Base-by-base conservation (phyloP, 2,888 invertebrate species). In the Lochmaea crataegi region DNA sequence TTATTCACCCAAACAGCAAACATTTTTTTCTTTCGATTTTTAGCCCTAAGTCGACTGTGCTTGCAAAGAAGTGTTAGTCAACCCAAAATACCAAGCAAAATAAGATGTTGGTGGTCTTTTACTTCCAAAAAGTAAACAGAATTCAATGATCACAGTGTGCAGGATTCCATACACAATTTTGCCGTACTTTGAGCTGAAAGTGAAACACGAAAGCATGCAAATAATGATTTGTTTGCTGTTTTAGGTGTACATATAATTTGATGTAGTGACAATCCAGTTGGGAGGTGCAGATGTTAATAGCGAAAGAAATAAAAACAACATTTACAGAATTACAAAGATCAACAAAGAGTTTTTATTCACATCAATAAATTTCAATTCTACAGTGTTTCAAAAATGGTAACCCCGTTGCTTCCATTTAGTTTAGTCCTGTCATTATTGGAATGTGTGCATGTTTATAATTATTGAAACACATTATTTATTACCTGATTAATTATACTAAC, bases 261-360 rank as follows among this genome's bases (percentile, higher is more conserved):
- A 74, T 80, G 72, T 79, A 76, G 71, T 80, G 79, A 82, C 82
- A 82, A 79, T 79, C 80, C 78, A 78, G 75, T 77, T 63, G 80
- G 80, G 74, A 78, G 77, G 80, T 81, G 80, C 79, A 80, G 80
- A 78, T 79, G 75, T 78, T 57, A 65, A 53, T 10, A 16, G 18
- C 16, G 7, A 16, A 6, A 53, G 45, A 45, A 11, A 45, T 14
- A 12, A 45, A 11, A 45, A 11, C 11, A 45, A 45, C 42, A 42
- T 45, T 45, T 4, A 11, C 14, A 45, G 4, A 12, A 45, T 12
- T 45, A 14, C 32, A 38, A 9, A 7, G 7, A 38, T 38, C 32
- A 7, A 38, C 1, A 32, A 38, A 38, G 1, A 38, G 5, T 38
- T 38, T 7, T 38, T 9, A 9, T 38, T 38, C 32, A 38, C 32